These are phyloP conservation scores for Pyrgus malvae DNA, from an alignment of 2,888 invertebrate genomes.

Conservation along the genomic window DNA sequence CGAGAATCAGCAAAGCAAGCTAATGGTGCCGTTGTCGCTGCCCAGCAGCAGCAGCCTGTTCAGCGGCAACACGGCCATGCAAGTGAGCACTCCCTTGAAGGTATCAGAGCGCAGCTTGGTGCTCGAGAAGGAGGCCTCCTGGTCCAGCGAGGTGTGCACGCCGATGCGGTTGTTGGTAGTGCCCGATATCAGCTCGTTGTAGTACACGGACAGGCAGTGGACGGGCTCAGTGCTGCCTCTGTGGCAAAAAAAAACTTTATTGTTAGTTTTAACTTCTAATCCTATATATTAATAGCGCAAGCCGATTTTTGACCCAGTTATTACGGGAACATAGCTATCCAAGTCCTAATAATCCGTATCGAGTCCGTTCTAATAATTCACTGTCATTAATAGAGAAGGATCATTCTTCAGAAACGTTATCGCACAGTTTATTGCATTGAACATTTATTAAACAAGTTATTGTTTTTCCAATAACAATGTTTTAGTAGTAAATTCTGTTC, in stretches of 20 bases:
- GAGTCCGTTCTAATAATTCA: too few species aligned
- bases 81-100: constrained; percentile 94
- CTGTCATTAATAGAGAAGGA: too few species aligned
- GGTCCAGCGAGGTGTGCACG: constrained; percentile 88
- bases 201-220: constrained; percentile 91
- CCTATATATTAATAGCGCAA: too few species aligned
- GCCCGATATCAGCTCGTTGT: constrained; percentile 92
- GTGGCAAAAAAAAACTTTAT: constrained; percentile 29
- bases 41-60: constrained; percentile 95
- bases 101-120: constrained; percentile 94
- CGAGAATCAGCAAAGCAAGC: constrained; percentile 85
- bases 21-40: constrained; percentile 94
- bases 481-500: too few species aligned
- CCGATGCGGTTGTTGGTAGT: constrained; percentile 96
- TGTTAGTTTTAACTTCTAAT: too few species aligned
- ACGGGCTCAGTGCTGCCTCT: constrained; percentile 96
- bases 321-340: too few species aligned
- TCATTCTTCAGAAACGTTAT: too few species aligned
- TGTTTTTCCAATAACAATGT: too few species aligned
- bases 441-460: too few species aligned
- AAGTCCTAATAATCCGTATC: too few species aligned
- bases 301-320: too few species aligned
- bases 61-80: constrained; percentile 93
- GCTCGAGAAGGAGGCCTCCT: constrained; percentile 89
- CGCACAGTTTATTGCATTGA: too few species aligned